These are phyloP conservation scores for Ceratosolen fusciceps DNA, from an alignment of 1,140 invertebrate species.

Conservation along the genomic window DNA sequence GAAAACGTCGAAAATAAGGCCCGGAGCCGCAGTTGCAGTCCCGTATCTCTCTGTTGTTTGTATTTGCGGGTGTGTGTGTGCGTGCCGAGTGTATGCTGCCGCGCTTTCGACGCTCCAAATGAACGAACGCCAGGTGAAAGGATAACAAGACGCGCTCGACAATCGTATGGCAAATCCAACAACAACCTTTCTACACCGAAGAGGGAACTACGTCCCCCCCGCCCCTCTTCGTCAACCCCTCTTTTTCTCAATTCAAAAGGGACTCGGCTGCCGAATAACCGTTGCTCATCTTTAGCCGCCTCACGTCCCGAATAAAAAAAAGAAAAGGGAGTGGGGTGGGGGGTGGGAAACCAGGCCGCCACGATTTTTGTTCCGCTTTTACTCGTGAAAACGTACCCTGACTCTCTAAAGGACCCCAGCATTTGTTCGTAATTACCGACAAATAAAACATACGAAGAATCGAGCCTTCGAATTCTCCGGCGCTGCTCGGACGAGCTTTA, in stretches of 20 bases:
- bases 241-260: not conserved
- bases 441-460: not conserved
- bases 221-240: not conserved
- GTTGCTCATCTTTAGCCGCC: not conserved
- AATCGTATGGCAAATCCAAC: not conserved
- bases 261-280: not conserved
- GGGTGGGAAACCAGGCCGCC: too few relatives aligned
- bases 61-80: too few relatives aligned
- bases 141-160: slow-evolving; percentile 38
- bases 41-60: too few relatives aligned
- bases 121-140: slow-evolving; percentile 49
- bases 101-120: slow-evolving; percentile 48
- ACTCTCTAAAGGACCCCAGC: not conserved
- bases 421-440: not conserved
- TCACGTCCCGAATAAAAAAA: not conserved
- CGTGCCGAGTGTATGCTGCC: too few relatives aligned
- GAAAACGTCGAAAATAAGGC: not conserved
- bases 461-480: not conserved
- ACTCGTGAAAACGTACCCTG: not conserved
- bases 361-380: too few relatives aligned
- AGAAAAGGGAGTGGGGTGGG: too few relatives aligned
- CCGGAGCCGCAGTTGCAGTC: too few relatives aligned
- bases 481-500: too few relatives aligned
- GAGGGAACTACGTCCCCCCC: not conserved
- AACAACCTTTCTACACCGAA: slow-evolving; percentile 29